These are phyloP conservation scores for Micromussa lordhowensis DNA, from an alignment of 92 coral and sea anemone genomes.

Conservation along the genomic window DNA sequence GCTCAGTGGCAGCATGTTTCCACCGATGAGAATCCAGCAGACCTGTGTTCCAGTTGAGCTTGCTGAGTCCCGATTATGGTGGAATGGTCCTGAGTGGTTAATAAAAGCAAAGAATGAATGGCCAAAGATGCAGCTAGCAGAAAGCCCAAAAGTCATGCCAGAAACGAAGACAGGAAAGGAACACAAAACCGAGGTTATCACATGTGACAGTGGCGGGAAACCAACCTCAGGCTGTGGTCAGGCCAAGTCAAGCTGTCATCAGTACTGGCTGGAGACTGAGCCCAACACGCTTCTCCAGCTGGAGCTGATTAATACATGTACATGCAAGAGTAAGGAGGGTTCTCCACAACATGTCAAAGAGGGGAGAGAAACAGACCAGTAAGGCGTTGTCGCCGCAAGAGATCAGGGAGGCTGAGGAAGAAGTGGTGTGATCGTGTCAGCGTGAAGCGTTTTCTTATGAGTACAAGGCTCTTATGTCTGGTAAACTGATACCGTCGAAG, in stretches of 20 bases:
- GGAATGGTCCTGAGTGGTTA: conserved; percentile 64
- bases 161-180: background rate
- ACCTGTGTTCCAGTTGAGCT: conserved; percentile 41
- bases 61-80: conserved; percentile 51
- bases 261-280: conserved; percentile 49
- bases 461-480: conserved; percentile 44
- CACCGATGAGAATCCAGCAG: conserved; percentile 63
- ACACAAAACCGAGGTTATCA: background rate
- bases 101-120: conserved; percentile 31
- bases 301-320: conserved; percentile 31
- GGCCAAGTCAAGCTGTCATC: no score
- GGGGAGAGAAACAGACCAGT: conserved; percentile 22
- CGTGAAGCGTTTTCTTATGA: conserved; percentile 53
- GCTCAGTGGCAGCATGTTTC: conserved; percentile 69
- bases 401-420: conserved; percentile 59
- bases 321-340: conserved; percentile 60
- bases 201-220: background rate
- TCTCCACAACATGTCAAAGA: conserved; percentile 54
- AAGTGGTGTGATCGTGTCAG: conserved; percentile 59
- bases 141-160: background rate
- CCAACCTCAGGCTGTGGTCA: conserved; percentile 7
- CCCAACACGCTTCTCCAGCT: conserved; percentile 59
- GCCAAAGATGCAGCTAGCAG: conserved; percentile 56
- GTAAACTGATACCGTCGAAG: conserved; percentile 43
- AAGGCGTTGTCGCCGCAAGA: conserved; percentile 52